Percentiles rank a stretch among this genome's conserved stretches.
Conservation (phyloP, 2,888 invertebrate species). For the Cantharis rufa region DNA sequence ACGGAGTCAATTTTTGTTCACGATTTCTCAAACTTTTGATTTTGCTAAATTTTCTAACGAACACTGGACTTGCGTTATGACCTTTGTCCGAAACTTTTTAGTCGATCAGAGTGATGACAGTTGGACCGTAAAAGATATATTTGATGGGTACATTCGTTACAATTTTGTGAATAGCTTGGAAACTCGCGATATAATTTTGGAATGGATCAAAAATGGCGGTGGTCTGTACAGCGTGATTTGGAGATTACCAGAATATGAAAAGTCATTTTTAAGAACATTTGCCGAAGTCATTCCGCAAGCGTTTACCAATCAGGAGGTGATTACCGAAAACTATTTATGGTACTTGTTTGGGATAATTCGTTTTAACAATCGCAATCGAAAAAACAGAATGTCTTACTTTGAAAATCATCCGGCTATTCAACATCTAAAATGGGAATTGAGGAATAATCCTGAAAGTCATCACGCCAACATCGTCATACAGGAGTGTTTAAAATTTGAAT, state of each 20-base stretch:
- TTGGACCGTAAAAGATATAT: not conserved
- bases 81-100: not conserved
- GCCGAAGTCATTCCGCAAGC: not conserved
- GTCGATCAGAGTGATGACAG: not conserved
- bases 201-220: not conserved
- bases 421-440: not conserved
- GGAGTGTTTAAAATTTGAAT: not conserved
- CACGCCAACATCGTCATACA: not conserved
- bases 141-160: not conserved
- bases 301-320: conserved; percentile 1
- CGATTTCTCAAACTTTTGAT: not conserved
- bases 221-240: not conserved
- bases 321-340: not conserved
- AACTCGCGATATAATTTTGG: not conserved
- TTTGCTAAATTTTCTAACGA: not conserved
- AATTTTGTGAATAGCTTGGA: conserved; percentile 4
- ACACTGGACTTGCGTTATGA: conserved; percentile 14
- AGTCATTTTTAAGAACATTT: conserved; percentile 6
- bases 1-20: not conserved
- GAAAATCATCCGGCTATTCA: not conserved
- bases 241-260: conserved; percentile 4
- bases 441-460: not conserved
- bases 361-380: conserved; percentile 10
- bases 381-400: conserved; percentile 1
- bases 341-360: not conserved